A percentile compares a stretch with the other conserved stretches of the same genome.
phyloP scores from a whole-genome alignment of 2,113 vertebrate species.

The Lucifuga dentata region DNA sequence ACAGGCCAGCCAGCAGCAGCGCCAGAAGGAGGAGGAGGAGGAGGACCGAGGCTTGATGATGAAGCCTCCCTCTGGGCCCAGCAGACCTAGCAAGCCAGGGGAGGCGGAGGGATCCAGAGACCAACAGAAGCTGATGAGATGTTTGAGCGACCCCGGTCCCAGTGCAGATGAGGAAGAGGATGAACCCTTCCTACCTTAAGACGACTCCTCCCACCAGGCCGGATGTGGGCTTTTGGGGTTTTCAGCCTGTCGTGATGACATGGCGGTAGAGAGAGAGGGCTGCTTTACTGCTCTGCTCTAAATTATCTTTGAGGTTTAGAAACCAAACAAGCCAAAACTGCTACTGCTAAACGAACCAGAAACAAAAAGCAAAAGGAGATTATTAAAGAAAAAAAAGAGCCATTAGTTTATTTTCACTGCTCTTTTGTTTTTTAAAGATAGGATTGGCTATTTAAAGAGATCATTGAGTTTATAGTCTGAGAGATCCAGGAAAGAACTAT shows the following conservation, averaged over 20 bases:
- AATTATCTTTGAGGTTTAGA: conserved; percentile 47
- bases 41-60: conserved; percentile 88
- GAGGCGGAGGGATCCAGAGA: conserved; percentile 80
- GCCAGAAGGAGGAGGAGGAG: conserved; percentile 67
- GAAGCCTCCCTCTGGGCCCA: conserved; percentile 73
- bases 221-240: neutral
- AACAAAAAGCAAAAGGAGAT: conserved; percentile 26
- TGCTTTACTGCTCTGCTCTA: conserved; percentile 27
- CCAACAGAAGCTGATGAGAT: conserved; percentile 90
- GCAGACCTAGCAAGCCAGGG: conserved; percentile 61
- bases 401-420: conserved; percentile 62
- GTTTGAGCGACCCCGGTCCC: conserved; percentile 96
- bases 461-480: conserved; percentile 1
- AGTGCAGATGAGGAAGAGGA: conserved; percentile 89
- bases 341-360: conserved; percentile 57
- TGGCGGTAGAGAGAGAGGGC: conserved; percentile 24
- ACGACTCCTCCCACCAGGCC: neutral
- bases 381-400: conserved; percentile 59
- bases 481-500: conserved; percentile 78
- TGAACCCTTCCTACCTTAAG: conserved; percentile 89
- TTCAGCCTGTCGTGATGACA: too few species aligned
- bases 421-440: conserved; percentile 60
- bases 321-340: conserved; percentile 70
- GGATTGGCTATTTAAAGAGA: conserved; percentile 6
- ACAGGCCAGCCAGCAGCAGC: conserved; percentile 39